These are phyloP conservation scores for Parambassis ranga DNA, from an alignment of 2,797 vertebrate species.

Conservation along the genomic window DNA sequence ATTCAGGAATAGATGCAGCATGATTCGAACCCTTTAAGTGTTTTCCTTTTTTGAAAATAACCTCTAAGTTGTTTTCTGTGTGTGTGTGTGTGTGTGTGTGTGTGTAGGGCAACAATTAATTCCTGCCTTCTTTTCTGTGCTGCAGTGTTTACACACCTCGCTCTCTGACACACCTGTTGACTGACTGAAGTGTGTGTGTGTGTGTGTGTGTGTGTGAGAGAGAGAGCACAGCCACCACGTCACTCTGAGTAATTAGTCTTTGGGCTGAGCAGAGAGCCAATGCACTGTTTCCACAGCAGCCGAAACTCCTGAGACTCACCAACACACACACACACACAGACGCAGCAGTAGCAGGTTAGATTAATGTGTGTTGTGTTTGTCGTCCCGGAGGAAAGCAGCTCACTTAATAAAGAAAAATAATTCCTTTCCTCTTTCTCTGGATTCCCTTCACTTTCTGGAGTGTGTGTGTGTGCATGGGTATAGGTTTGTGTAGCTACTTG, in stretches of 20 bases:
- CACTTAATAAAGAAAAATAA: constrained; percentile 99
- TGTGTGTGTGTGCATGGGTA: constrained; percentile 2
- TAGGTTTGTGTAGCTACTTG: background rate
- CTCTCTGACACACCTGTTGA: constrained; percentile 50
- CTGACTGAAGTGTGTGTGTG: background rate
- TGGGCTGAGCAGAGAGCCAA: constrained; percentile 51
- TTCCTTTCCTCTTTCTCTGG: constrained; percentile 77
- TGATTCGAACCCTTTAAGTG: too few relatives aligned
- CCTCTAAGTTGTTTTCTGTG: too few relatives aligned
- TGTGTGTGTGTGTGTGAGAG: background rate
- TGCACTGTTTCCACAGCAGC: constrained; percentile 55
- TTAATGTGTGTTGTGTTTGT: constrained; percentile 97
- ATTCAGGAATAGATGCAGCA: too few relatives aligned
- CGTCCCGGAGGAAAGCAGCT: constrained; percentile 88
- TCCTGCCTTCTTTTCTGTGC: constrained; percentile 33
- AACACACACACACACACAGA: background rate
- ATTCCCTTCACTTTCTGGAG: constrained; percentile 27
- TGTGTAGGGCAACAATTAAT: too few relatives aligned
- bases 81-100: background rate
- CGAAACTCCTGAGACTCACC: constrained; percentile 58
- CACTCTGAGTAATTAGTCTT: constrained; percentile 73
- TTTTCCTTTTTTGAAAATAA: too few relatives aligned
- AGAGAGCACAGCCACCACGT: constrained; percentile 24
- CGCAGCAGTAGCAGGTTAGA: constrained; percentile 86
- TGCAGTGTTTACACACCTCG: constrained; percentile 30